Percentiles rank a stretch among this genome's conserved stretches.
These are phyloP conservation scores for Agapostemon virescens DNA, from an alignment of 2,888 invertebrate species.

Conservation along the genomic window DNA sequence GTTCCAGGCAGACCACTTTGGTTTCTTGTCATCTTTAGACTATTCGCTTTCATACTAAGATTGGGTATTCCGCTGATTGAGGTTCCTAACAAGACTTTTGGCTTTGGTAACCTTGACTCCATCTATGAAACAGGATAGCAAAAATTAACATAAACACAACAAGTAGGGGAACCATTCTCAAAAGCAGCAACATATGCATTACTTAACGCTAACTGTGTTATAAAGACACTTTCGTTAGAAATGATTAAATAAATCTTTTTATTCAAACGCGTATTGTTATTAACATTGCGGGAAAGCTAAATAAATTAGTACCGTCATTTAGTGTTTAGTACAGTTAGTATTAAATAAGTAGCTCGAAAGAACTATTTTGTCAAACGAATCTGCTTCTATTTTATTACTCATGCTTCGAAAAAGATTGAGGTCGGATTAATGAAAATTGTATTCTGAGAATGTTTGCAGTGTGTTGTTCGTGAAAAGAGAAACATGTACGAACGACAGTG, in stretches of 20 bases:
- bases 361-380: not conserved
- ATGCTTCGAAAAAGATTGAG: not conserved
- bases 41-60: conserved; percentile 29
- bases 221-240: too few species aligned
- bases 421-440: not conserved
- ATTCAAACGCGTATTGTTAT: too few species aligned
- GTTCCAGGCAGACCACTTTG: not conserved
- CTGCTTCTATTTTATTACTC: conserved; percentile 3
- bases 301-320: too few species aligned
- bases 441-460: not conserved
- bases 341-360: not conserved
- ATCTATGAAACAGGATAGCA: conserved; percentile 72
- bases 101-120: conserved; percentile 82
- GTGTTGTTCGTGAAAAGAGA: conserved; percentile 33
- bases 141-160: not conserved
- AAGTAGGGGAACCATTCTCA: not conserved
- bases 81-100: conserved; percentile 61
- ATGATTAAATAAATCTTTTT: too few species aligned
- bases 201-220: too few species aligned
- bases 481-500: conserved; percentile 37
- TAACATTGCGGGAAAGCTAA: too few species aligned
- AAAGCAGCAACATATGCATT: conserved; percentile 10
- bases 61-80: conserved; percentile 66
- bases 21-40: conserved; percentile 18
- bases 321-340: too few species aligned